Conservation (phyloP, 2,113 vertebrate genomes). For the Crotalus helleri region DNA sequence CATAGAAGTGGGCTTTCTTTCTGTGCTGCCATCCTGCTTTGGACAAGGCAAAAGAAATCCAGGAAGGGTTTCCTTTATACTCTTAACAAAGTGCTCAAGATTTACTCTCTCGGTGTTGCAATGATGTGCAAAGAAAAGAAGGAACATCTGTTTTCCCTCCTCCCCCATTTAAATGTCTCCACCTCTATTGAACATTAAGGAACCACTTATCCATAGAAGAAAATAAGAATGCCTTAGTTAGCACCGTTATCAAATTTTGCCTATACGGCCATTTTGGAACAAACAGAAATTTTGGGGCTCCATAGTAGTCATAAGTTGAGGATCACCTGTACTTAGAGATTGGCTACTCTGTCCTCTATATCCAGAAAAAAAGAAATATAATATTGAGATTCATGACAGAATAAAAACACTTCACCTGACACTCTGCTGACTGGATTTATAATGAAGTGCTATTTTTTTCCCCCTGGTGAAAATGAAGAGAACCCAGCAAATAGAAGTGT, state of each 20-base stretch:
- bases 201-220: not conserved
- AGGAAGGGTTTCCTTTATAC: not conserved
- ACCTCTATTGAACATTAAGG: not conserved
- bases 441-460: slow-evolving; percentile 60
- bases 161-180: not conserved
- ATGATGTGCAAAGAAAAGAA: not conserved
- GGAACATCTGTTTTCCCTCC: not conserved
- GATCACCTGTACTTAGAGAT: not conserved
- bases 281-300: not conserved
- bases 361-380: slow-evolving; percentile 11
- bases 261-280: not conserved
- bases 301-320: not conserved
- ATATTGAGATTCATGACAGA: slow-evolving; percentile 11
- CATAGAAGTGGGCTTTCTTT: not conserved
- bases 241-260: not conserved
- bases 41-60: not conserved
- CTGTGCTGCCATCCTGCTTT: not conserved
- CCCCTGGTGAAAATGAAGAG: slow-evolving; percentile 61
- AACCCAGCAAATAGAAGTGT: slow-evolving; percentile 62
- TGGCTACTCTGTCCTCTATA: not conserved
- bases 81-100: not conserved
- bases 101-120: not conserved
- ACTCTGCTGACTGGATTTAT: slow-evolving; percentile 61
- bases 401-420: slow-evolving; percentile 40
- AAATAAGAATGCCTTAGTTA: not conserved